Evolutionary conservation across 2,113 vertebrate genomes (phyloP), one percentile per base, ranked within the genome.

Genomic region (Bucco capensis): DNA sequence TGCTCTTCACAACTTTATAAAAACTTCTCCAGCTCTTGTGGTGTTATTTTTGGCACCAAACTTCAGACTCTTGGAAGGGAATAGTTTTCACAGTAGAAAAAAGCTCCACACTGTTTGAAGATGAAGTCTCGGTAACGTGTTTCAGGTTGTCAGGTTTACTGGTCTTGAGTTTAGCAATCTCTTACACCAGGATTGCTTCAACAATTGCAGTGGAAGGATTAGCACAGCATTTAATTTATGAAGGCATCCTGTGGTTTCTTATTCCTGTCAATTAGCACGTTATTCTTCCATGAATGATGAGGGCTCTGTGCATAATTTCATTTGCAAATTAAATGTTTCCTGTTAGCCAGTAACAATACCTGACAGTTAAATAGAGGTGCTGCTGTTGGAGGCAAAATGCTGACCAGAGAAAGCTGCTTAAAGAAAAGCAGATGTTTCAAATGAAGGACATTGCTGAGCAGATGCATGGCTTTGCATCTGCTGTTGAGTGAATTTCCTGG

Each of bases 261-360:
- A 87, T 25, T 79, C 76, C 61, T 93, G 96, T 88, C 92, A 97
- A 96, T 97, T 97, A 97, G 79, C 95, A 88, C 95, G 76, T 96
- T 73, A 94, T 73, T 93, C 84, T 90, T 75, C 87, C 83, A 67
- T 77, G 88, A 94, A 87, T 42, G 47, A 96, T 77, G 86, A 90
- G 64, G 61, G 37, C 84, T 91, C 70, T 83, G 84, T 2, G 0
- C 15, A 13, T 93, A 96, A 97, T 95, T 92, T 64, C 33, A 93
- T 96, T 97, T 95, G 75, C 92, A 96, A 94, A 97, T 97, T 94
- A 96, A 96, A 96, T 67, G 57, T 92, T 96, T 96, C 90, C 88
- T 94, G 74, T 56, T 94, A 92, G 76, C 58, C 44, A 53, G 57
- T 90, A 93, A 96, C 60, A 60, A 87, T 84, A 93, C 90, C 62